Base-by-base conservation (phyloP, 1,140 invertebrate genomes). In the Drosophila virilis region DNA sequence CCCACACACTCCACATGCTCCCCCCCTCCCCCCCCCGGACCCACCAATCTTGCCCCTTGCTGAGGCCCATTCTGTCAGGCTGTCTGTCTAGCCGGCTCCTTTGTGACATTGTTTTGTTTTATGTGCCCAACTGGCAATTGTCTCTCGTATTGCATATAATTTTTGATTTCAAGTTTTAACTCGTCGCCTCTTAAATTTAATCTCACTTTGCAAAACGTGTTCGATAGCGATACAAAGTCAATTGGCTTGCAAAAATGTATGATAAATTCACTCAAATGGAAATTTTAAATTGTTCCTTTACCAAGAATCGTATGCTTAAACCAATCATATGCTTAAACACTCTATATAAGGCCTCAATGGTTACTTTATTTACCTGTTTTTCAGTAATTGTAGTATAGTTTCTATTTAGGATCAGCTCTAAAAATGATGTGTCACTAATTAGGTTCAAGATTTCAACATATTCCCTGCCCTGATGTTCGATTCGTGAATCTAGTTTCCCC, bases 141-240 rank as follows among this genome's bases (percentile, higher is more conserved):
- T 71, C 76, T 64, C 59, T 52, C 51, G 66, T 50, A 68, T 54
- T 70, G 79, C 77, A 77, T 57, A 83, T 89, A 80, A 88, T 88
- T 88, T 74, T 77, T 88, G 79, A 88, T 88, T 86, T 77, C 46
- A 32, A 52, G 79, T 65, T 71, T 86, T 70, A 77, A 88, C 72
- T 86, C 73, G 77, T 77, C 61, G 80, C 48, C 61, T 66, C 66
- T 88, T 88, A 80, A 89, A 89, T 89, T 89, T 89, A 83, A 88
- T 89, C 79, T 68, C 80, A 55, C 67, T 67, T 72, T 60, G 22
- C 38, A 50, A 64, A 88, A 74, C 61, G 42, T 72, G 33, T 48
- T 55, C 28, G 15, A 22, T 22, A 37, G 38, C 54, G n/a, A 55
- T 57, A 13, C 42, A 17, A 52, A 45, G 6, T 45, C 72, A 64